Evolutionary conservation across 2,888 invertebrate genomes (phyloP).

Genomic region (Apoderus coryli): DNA sequence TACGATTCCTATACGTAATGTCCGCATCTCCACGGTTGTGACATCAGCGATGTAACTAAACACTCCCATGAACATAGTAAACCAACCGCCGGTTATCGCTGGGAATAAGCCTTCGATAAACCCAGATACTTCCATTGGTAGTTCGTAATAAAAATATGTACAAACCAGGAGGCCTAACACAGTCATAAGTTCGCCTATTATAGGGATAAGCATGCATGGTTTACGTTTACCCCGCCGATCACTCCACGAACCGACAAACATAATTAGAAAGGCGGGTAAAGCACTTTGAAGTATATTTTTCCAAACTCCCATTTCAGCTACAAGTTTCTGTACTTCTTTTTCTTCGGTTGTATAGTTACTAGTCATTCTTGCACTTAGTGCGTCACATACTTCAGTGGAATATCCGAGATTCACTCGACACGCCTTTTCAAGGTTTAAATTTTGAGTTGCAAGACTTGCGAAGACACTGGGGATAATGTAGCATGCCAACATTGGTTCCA

Average conservation of each 20-base stretch:
- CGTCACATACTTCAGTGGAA: conserved; percentile 58
- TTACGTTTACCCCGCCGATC: conserved; percentile 54
- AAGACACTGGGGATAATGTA: conserved; percentile 50
- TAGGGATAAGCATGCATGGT: conserved; percentile 72
- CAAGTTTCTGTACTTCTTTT: conserved; percentile 51
- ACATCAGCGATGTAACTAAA: conserved; percentile 83
- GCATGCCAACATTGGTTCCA: conserved; percentile 61
- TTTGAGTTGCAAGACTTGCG: conserved; percentile 67
- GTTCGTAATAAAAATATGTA: conserved; percentile 62
- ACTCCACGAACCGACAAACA: conserved; percentile 71
- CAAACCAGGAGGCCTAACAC: conserved; percentile 64
- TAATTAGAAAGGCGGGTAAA: conserved; percentile 63
- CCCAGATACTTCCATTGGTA: conserved; percentile 69
- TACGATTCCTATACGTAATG: conserved; percentile 72
- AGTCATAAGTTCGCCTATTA: conserved; percentile 65
- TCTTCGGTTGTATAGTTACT: conserved; percentile 44
- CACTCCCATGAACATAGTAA: conserved; percentile 81
- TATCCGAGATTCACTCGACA: conserved; percentile 69
- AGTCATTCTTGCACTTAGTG: conserved; percentile 59
- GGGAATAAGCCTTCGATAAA: conserved; percentile 71
- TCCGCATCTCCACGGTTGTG: conserved; percentile 68
- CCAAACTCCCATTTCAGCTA: conserved; percentile 74
- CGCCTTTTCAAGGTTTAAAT: conserved; percentile 73
- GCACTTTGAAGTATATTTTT: conserved; percentile 73
- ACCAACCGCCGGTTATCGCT: conserved; percentile 72